Evolutionary conservation across 2,797 vertebrate species (phyloP), one percentile per base, ranked within the genome.

Genomic region (Momotus momota): DNA sequence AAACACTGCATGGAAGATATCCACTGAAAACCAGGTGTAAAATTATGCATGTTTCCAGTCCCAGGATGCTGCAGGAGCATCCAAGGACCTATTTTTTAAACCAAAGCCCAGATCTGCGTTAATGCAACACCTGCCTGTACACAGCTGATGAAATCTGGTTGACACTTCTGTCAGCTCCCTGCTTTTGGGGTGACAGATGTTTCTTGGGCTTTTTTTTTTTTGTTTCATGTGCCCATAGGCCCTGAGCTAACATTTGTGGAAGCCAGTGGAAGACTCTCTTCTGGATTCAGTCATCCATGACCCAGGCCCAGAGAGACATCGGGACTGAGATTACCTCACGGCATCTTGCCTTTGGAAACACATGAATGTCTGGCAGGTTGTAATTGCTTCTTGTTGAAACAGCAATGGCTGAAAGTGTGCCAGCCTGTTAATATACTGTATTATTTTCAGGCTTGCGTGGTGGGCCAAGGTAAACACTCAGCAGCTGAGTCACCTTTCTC

Each of bases 381-480:
- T 55, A 84, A 46, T 40, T 70, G 45, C 70, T 73, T 88, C 45
- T 79, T 82, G 83, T 52, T 86, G 89, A 61, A 91, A 64, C 33
- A 62, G 23, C 9, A 10, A 27, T 35, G 52, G 48, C 45, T 94
- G 90, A 64, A 81, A 90, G 45, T 7, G 16, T 67, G 64, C 62
- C 93, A 93, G 48, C 9, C 29, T 25, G 21, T 77, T 66, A 90
- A 88, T 75, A 35, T 23, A 25, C 58, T 73, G 14, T 23, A 19
- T 88, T 88, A 81, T 95, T 93, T 93, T 46, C 64, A 81, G 90
- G 35, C 72, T 26, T 54, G 20, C 43, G 12, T 1, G 3, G 45
- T 64, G 82, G 82, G 87, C 82, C 94, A 95, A 94, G 82, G 86
- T 51, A 97, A 94, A 94, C 45, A 40, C 29, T 80, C 77, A 71